Base-by-base conservation (phyloP, 2,888 invertebrate species). In the Phymatocera aterrima region DNA sequence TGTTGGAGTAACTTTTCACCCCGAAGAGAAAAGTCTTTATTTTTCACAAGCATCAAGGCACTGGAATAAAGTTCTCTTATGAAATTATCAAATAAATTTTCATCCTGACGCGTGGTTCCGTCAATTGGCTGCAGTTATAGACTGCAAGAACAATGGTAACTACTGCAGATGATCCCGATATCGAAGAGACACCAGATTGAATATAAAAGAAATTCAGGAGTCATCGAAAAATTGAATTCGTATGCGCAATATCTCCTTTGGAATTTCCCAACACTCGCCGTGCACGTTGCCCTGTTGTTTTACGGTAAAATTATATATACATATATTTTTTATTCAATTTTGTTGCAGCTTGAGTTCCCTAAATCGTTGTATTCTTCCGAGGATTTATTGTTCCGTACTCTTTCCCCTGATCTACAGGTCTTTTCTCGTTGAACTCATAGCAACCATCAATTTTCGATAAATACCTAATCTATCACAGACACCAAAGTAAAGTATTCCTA, bases 401-500 rank as follows among this genome's bases (percentile, higher is more conserved):
- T 28, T 18, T 54, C 21, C 12, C 24, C 54, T 8, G 2, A 24
- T 28, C 57, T 57, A 15, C 15, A 12, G 57, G 2, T 28, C 3
- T 57, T 57, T 21, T 57, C 28, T 28, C 28, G 28, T 57, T 57
- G 28, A 57, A 28, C 15, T 15, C 12, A 57, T 28, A 57, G 28
- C 15, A 15, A 28, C 28, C 24, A 57, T 57, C 28, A 15, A 57
- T 28, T 12, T 57, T 57, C n/a, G n/a, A 51, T 51, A 5, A 57
- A 28, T 57, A n/a, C n/a, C n/a, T n/a, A 57, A 57, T 78, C 31
- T 78, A 48, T 70, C 43, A 12, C 37, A 65, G 64, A 79, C 79
- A 77, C 77, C 75, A 79, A 79, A 77, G 61, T 57, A 40, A 79
- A 79, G 65, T 79, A 79, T 79, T 79, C 79, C 64, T 79, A 64